Evolutionary conservation across 2,888 invertebrate species (phyloP).

Genomic region (Parnassius mnemosyne): DNA sequence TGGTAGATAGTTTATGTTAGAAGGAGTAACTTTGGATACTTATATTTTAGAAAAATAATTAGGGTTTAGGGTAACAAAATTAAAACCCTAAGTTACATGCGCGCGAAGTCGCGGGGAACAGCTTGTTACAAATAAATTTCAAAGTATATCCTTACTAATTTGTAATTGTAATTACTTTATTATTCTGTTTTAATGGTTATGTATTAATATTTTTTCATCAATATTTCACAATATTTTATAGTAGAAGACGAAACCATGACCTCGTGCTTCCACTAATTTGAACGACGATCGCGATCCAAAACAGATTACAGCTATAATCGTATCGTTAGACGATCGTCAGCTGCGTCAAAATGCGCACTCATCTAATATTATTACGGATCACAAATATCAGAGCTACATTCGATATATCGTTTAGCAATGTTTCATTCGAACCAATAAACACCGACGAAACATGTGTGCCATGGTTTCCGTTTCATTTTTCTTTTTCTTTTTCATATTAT

Average conservation of each 20-base stretch:
- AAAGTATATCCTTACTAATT: no score
- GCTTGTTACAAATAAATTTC: no score
- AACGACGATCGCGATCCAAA: slow-evolving; percentile 26
- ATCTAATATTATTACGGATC: slow-evolving; percentile 28
- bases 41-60: no score
- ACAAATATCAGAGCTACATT: slow-evolving; percentile 10
- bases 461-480: background rate
- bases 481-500: no score
- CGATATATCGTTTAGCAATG: background rate
- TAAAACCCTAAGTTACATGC: no score
- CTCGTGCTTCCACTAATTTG: slow-evolving; percentile 23
- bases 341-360: slow-evolving; percentile 35
- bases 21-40: no score
- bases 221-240: background rate
- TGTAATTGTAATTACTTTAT: no score
- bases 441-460: background rate
- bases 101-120: no score
- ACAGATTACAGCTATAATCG: slow-evolving; percentile 37
- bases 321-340: slow-evolving; percentile 39
- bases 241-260: slow-evolving; percentile 8
- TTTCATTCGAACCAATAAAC: background rate
- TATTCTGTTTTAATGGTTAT: background rate
- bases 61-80: no score
- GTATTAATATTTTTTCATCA: background rate
- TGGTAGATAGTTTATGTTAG: no score